A percentile compares a stretch with the other conserved stretches of the same genome.
Conservation (phyloP, 2,888 invertebrate species). For the Acrocera orbiculus region DNA sequence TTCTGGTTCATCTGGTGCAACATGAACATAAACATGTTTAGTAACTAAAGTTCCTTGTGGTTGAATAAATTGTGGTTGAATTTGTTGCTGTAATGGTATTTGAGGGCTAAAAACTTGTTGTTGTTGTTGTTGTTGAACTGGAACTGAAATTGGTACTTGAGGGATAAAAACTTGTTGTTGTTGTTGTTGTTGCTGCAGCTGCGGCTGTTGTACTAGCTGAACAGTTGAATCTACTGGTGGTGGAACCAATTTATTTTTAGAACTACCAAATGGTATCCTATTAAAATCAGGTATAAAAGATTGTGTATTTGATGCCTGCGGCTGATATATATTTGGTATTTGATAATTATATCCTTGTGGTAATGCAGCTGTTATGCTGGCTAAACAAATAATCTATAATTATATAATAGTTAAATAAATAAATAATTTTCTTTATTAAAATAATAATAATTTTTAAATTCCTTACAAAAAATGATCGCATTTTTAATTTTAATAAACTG, state of each 20-base stretch:
- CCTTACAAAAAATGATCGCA: background rate
- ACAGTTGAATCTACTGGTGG: background rate
- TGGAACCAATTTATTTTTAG: background rate
- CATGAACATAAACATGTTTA: slow-evolving; percentile 29
- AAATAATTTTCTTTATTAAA: background rate
- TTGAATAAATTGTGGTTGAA: background rate
- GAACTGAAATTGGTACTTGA: no score
- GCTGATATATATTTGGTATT: background rate
- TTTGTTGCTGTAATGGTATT: no score
- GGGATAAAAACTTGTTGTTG: no score
- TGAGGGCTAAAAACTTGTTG: no score
- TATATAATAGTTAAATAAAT: background rate
- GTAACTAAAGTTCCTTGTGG: background rate
- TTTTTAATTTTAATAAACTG: no score
- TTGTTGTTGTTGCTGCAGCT: no score
- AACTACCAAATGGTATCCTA: no score
- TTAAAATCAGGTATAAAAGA: no score
- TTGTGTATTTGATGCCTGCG: no score
- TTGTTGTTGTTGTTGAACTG: no score
- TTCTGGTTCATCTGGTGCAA: slow-evolving; percentile 22
- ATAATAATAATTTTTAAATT: background rate
- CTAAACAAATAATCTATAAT: background rate
- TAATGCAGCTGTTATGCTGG: background rate
- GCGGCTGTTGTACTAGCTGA: no score
- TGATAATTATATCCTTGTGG: slow-evolving; percentile 2